Evolutionary conservation across 2,797 vertebrate species (phyloP), one percentile per base, ranked within the genome.

Genomic region (Sebastes minor): DNA sequence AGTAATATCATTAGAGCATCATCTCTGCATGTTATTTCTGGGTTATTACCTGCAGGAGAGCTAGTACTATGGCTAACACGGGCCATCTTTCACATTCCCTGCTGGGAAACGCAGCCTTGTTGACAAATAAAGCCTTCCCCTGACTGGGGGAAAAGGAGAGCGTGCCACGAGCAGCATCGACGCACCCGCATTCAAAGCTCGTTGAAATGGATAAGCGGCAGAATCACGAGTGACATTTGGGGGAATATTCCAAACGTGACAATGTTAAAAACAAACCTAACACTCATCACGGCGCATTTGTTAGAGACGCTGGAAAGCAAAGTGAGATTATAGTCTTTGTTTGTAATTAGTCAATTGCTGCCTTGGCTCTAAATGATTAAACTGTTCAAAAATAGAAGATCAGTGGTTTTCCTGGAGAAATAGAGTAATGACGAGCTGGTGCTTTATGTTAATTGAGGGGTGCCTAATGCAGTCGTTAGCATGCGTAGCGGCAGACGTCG

Each of bases 1-100:
- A 93, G 88, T 93, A 94, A 94, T 94, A 93, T 92, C 93, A 95
- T 95, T 94, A 94, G 86, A 81, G 89, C 88, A 87, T 94, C 93
- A 90, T 94, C 90, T 89, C 84, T 83, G 88, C 82, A 81, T 91
- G 92, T 93, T 94, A 94, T 94, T 94, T 95, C 93, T 93, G 93
- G 93, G 91, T 94, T 95, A 95, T 95, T 95, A 94, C 91, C 93
- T 91, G 92, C 90, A 86, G 86, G 89, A 89, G 85, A 90, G 88
- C 75, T 60, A 91, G 77, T 85, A 68, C 85, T 83, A 83, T 33
- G 78, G 81, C 91, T 91, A 90, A 94, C 89, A 82, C 27, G 46
- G 87, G 79, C 86, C 86, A 93, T 95, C 87, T 83, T 90, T 95
- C 91, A 94, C 76, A n/a, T 77, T 70, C 83, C 82, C 88, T 85